These are phyloP conservation scores for Euwallacea fornicatus DNA, from an alignment of 1,140 invertebrate genomes.

Conservation along the genomic window DNA sequence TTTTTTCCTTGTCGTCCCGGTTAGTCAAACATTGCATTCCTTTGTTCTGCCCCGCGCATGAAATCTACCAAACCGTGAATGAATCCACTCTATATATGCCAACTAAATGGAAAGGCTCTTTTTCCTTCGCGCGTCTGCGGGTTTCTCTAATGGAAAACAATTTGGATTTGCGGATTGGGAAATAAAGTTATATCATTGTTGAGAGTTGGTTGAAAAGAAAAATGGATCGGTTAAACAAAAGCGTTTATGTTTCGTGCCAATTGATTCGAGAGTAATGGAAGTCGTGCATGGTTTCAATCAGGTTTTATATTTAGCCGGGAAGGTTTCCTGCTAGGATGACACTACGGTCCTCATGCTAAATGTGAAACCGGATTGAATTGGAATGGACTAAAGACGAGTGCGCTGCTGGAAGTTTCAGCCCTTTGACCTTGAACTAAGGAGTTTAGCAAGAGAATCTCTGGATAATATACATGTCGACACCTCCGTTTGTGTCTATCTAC, in stretches of 20 bases:
- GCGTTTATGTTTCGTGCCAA: not conserved
- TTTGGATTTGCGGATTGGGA: constrained; percentile 20
- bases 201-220: constrained; percentile 6
- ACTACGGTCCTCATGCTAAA: too few species aligned
- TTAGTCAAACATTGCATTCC: constrained; percentile 19
- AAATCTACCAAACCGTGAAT: constrained; percentile 31
- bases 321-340: too few species aligned
- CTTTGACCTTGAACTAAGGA: too few species aligned
- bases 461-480: too few species aligned
- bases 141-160: constrained; percentile 31
- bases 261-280: not conserved
- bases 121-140: constrained; percentile 18
- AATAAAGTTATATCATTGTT: constrained; percentile 19
- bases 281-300: too few species aligned
- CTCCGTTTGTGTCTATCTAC: too few species aligned
- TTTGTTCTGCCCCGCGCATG: constrained; percentile 25
- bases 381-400: too few species aligned
- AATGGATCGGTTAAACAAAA: constrained; percentile 7
- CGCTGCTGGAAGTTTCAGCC: too few species aligned
- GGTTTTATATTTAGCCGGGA: too few species aligned
- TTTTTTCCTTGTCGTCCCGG: constrained; percentile 11
- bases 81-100: constrained; percentile 19
- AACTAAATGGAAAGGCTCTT: constrained; percentile 20
- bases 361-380: too few species aligned
- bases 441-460: too few species aligned